Conservation (phyloP, 2,113 vertebrate species). For the Pachypanchax playfairii region DNA sequence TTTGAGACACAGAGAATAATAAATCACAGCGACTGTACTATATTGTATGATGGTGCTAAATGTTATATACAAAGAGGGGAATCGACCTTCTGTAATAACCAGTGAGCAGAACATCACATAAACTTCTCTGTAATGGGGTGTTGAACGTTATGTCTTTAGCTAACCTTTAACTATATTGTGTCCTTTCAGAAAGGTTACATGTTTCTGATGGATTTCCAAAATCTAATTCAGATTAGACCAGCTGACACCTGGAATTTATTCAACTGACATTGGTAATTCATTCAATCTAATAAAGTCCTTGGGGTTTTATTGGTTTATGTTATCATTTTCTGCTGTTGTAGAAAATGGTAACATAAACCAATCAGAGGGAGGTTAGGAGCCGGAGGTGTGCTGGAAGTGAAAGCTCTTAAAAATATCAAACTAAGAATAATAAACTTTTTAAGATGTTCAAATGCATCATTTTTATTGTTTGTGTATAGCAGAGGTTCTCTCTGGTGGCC, state of each 20-base stretch:
- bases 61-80: too few relatives aligned
- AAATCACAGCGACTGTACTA: too few relatives aligned
- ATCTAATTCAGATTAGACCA: slow-evolving; percentile 22
- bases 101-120: slow-evolving; percentile 11
- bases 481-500: slow-evolving; percentile 43
- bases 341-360: slow-evolving; percentile 41
- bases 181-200: slow-evolving; percentile 44
- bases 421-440: slow-evolving; percentile 50
- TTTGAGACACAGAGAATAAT: too few relatives aligned
- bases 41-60: too few relatives aligned
- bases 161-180: slow-evolving; percentile 30
- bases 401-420: slow-evolving; percentile 43
- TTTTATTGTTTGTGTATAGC: slow-evolving; percentile 41
- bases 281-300: slow-evolving; percentile 37
- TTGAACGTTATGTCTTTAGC: slow-evolving; percentile 24
- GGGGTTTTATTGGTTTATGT: too few relatives aligned
- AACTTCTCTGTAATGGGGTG: slow-evolving; percentile 28
- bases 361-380: slow-evolving; percentile 15
- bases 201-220: slow-evolving; percentile 55
- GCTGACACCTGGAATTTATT: slow-evolving; percentile 15
- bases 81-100: background rate
- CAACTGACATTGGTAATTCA: background rate
- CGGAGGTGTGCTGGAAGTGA: slow-evolving; percentile 17
- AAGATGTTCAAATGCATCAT: slow-evolving; percentile 45
- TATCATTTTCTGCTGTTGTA: too few relatives aligned